These are phyloP conservation scores for Vanessa cardui DNA, from an alignment of 2,888 invertebrate genomes.

Conservation along the genomic window DNA sequence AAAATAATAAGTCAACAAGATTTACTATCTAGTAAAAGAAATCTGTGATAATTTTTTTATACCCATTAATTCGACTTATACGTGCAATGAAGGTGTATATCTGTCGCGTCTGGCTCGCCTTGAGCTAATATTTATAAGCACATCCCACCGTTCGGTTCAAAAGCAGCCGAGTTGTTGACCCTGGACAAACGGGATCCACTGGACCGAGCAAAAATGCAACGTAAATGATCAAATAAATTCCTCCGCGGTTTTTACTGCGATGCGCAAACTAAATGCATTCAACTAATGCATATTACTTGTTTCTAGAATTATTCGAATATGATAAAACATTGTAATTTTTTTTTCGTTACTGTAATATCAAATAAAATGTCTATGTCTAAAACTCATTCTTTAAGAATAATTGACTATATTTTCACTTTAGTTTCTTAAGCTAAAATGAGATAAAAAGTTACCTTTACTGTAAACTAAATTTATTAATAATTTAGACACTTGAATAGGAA, in stretches of 20 bases:
- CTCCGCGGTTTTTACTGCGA: slow-evolving; percentile 1
- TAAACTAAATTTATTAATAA: too few relatives aligned
- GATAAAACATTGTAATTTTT: too few relatives aligned
- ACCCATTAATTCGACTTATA: not conserved
- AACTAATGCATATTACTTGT: not conserved
- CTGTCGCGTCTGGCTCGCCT: slow-evolving; percentile 24
- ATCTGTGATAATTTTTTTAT: not conserved
- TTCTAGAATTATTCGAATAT: too few relatives aligned
- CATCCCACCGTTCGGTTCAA: slow-evolving; percentile 24
- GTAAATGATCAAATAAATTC: slow-evolving; percentile 31
- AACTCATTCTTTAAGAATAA: too few relatives aligned
- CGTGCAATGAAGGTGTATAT: slow-evolving; percentile 7
- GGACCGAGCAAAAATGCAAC: slow-evolving; percentile 28
- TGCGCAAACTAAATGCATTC: not conserved
- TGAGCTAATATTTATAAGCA: slow-evolving; percentile 28
- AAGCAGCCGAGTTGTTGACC: slow-evolving; percentile 32
- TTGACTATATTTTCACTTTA: too few relatives aligned
- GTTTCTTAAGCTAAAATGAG: too few relatives aligned
- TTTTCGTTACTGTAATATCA: not conserved
- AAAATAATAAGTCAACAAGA: not conserved
- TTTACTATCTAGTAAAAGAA: not conserved
- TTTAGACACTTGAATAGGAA: too few relatives aligned
- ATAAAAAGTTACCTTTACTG: too few relatives aligned
- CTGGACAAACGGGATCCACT: slow-evolving; percentile 34
- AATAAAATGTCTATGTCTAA: too few relatives aligned